Evolutionary conservation across 2,113 vertebrate species (phyloP), one percentile per base, ranked within the genome.

Genomic region (Chunga burmeisteri): DNA sequence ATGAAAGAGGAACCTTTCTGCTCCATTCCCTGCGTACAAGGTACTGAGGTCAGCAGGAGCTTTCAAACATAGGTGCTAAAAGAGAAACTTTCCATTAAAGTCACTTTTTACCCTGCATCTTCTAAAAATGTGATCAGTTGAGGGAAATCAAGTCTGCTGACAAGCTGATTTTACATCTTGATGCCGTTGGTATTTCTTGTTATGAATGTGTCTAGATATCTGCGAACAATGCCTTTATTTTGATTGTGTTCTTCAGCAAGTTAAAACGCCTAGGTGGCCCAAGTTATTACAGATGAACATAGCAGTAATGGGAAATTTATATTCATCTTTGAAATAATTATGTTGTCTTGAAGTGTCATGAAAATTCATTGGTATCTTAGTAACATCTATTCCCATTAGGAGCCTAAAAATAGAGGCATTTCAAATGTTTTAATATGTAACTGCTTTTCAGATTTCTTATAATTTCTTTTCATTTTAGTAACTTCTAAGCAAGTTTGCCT

Each of bases 251-350:
- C 30, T 70, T 80, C n/a, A 80, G 16, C 5, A 7, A 74, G 32
- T 59, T 86, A 47, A 89, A 91, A 78, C 32, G n/a, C 47, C 38
- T 63, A 29, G 16, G 40, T 73, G 44, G 27, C 22, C 61, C 40
- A 84, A 47, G 19, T 56, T 79, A 47, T 86, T 84, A 36, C 10
- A 88, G 30, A 38, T 86, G 78, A 93, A 90, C 16, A 84, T 74
- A 88, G 21, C 40, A 75, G 10, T 75, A 95, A 79, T 88, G 49
- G 52, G 56, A 91, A 91, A 77, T 63, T 62, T 80, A 29, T 88
- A 49, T 88, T 92, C 16, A 38, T 86, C 55, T 92, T 81, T 92
- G 75, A 91, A 87, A 94, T 93, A 66, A 73, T 91, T 81, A 56
- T 5, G 34, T 84, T 93, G 40, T 81, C 73, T 93, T 90, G 67